These are phyloP conservation scores for Sus scrofa DNA, from an alignment of 2,113 vertebrate species.

Conservation along the genomic window T2T-Sscrofa CM000830.6:48417001-48417500, in stretches of 20 bases:
- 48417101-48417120: neutral
- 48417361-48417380: neutral
- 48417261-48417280: slow-evolving; percentile 4
- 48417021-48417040: neutral
- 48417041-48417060: neutral
- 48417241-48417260: neutral
- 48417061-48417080: neutral
- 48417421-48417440: neutral
- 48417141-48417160: neutral
- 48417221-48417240: neutral
- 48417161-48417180: neutral
- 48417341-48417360: slow-evolving; percentile 29
- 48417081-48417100: slow-evolving; percentile 41
- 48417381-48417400: slow-evolving; percentile 20
- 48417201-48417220: slow-evolving; percentile 1
- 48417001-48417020: neutral
- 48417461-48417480: neutral
- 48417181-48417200: neutral
- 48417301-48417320: neutral
- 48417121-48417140: neutral
- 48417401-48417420: neutral
- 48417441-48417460: neutral
- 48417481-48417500: slow-evolving; percentile 39
- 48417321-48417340: neutral
- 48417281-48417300: slow-evolving; percentile 5